phyloP scores from a whole-genome alignment of 2,888 invertebrate genomes.

The Diaprepes abbreviatus region DNA sequence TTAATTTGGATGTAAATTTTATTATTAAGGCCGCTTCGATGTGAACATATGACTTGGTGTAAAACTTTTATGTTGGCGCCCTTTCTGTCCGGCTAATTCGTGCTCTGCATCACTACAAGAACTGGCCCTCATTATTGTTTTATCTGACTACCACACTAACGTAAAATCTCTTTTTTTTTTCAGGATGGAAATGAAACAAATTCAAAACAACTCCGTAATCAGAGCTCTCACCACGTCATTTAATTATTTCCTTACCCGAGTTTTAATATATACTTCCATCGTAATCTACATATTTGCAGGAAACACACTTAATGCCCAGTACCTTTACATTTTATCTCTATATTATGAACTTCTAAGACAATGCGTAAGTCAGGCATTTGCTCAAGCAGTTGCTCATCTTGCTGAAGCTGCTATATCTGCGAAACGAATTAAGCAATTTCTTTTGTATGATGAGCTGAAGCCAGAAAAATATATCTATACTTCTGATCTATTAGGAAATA shows the following conservation, averaged over 20 bases:
- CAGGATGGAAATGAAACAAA: conserved; percentile 73
- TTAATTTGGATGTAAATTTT: too few species aligned
- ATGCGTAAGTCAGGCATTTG: conserved; percentile 75
- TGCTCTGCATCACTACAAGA: too few species aligned
- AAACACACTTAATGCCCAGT: conserved; percentile 70
- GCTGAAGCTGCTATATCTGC: conserved; percentile 72
- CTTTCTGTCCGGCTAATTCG: too few species aligned
- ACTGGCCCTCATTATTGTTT: too few species aligned
- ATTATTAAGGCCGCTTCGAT: too few species aligned
- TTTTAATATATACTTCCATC: conserved; percentile 85
- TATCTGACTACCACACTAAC: too few species aligned
- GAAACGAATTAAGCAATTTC: conserved; percentile 71
- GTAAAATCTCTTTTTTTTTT: conserved; percentile 6
- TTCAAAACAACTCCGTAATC: conserved; percentile 75
- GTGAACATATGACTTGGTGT: too few species aligned
- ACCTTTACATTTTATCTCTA: conserved; percentile 81
- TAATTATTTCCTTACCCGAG: conserved; percentile 84
- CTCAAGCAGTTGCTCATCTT: conserved; percentile 72
- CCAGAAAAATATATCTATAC: conserved; percentile 1
- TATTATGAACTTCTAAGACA: conserved; percentile 81
- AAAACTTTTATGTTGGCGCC: too few species aligned
- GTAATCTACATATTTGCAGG: conserved; percentile 81
- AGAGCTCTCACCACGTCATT: conserved; percentile 76
- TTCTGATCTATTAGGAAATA: neutral
- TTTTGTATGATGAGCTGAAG: conserved; percentile 62